Evolutionary conservation across 2,113 vertebrate species (phyloP).

Genomic region (Sminthopsis crassicaudata): DNA sequence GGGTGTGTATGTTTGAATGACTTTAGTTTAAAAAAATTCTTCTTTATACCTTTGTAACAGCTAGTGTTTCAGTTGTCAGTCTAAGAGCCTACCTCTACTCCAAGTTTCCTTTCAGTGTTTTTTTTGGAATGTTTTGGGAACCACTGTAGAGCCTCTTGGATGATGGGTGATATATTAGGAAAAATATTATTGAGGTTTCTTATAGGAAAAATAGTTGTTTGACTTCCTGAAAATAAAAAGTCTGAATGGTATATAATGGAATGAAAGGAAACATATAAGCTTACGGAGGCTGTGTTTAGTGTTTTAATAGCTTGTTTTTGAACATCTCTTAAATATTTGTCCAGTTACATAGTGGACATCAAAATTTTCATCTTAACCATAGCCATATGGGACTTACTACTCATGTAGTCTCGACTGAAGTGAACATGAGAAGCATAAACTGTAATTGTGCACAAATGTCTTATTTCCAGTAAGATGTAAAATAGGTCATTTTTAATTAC

Average conservation of each 20-base stretch:
- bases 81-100: too few species aligned
- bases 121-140: not conserved
- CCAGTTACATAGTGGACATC: not conserved
- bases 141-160: not conserved
- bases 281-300: not conserved
- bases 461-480: not conserved
- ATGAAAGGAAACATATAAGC: not conserved
- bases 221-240: slow-evolving; percentile 46
- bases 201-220: slow-evolving; percentile 9
- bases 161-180: not conserved
- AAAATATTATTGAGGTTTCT: slow-evolving; percentile 31
- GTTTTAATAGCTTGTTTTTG: not conserved
- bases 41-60: not conserved
- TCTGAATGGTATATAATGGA: slow-evolving; percentile 9
- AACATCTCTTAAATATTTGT: slow-evolving; percentile 19
- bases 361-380: not conserved
- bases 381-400: not conserved
- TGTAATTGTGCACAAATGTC: not conserved
- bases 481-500: not conserved
- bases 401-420: not conserved
- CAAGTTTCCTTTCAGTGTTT: rapidly evolving
- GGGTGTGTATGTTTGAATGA: not conserved
- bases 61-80: too few species aligned
- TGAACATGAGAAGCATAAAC: too few species aligned
- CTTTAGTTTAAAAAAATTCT: not conserved